Percentiles rank a stretch among this genome's conserved stretches.
phyloP scores from a whole-genome alignment of 2,888 invertebrate genomes.

The Auanema freiburgensis region DNA sequence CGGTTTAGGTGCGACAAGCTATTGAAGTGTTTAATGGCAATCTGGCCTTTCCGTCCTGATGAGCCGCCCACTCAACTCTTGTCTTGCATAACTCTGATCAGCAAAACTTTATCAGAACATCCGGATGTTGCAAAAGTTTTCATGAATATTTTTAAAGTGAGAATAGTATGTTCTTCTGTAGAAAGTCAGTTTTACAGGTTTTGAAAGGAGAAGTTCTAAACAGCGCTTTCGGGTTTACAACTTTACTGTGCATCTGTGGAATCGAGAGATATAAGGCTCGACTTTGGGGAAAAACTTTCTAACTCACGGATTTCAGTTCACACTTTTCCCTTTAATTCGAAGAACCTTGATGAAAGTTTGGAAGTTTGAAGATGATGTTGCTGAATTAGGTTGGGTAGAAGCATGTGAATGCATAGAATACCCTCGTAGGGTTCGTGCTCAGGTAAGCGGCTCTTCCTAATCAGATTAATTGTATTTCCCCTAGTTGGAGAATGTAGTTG shows the following conservation, averaged over 20 bases:
- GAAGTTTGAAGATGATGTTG: constrained; percentile 28
- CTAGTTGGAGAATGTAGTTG: constrained; percentile 5
- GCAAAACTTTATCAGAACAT: constrained; percentile 2
- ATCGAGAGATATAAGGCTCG: constrained; percentile 14
- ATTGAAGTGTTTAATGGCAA: not conserved
- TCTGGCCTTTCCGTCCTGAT: constrained; percentile 1
- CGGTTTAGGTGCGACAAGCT: constrained; percentile 3
- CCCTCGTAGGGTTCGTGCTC: not conserved
- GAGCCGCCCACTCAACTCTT: not conserved
- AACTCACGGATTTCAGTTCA: constrained; percentile 20
- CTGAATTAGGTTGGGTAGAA: constrained; percentile 31
- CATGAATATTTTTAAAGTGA: constrained; percentile 14
- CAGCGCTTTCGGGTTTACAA: constrained; percentile 13
- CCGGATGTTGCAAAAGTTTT: constrained; percentile 11
- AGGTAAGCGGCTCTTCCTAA: not conserved
- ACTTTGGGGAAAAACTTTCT: no score
- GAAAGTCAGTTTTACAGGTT: not conserved
- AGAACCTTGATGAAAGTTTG: constrained; percentile 28
- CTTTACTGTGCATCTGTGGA: constrained; percentile 6
- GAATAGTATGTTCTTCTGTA: not conserved
- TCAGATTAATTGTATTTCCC: no score
- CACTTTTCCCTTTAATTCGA: constrained; percentile 26
- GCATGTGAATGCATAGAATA: constrained; percentile 13
- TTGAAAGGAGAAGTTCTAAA: constrained; percentile 7
- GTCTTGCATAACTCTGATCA: not conserved